phyloP scores from a whole-genome alignment of 1,140 invertebrate species.

The Eumaeus atala region DNA sequence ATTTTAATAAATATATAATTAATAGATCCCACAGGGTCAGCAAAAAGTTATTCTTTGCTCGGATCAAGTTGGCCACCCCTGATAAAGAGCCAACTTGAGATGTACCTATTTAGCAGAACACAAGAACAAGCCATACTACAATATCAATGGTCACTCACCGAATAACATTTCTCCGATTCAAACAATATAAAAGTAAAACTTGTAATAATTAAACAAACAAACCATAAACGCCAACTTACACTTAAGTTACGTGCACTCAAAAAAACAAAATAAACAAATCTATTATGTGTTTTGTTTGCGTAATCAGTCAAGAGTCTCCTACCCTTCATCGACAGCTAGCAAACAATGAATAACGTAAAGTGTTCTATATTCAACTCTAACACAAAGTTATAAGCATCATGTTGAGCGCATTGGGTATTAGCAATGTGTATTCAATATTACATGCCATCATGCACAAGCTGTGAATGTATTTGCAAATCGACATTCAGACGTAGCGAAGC shows the following conservation, averaged over 20 bases:
- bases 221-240: slow-evolving; percentile 18
- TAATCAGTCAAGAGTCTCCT: slow-evolving; percentile 26
- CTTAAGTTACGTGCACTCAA: slow-evolving; percentile 23
- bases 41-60: too few relatives aligned
- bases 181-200: slow-evolving; percentile 6
- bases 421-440: not conserved
- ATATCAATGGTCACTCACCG: too few relatives aligned
- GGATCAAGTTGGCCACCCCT: too few relatives aligned
- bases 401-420: not conserved
- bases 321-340: slow-evolving; percentile 23
- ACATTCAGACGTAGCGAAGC: slow-evolving; percentile 22
- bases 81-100: too few relatives aligned
- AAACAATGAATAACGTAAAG: slow-evolving; percentile 9
- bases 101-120: too few relatives aligned
- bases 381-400: not conserved
- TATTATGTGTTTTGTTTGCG: slow-evolving; percentile 30
- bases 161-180: not conserved
- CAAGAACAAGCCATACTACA: too few relatives aligned
- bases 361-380: not conserved
- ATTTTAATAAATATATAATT: too few relatives aligned
- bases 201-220: slow-evolving; percentile 5
- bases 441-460: slow-evolving; percentile 2
- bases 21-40: too few relatives aligned
- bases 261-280: slow-evolving; percentile 25
- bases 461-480: slow-evolving; percentile 8